Evolutionary conservation across 2,113 vertebrate species (phyloP), one percentile per base, ranked within the genome.

Genomic region (Lonchura striata): DNA sequence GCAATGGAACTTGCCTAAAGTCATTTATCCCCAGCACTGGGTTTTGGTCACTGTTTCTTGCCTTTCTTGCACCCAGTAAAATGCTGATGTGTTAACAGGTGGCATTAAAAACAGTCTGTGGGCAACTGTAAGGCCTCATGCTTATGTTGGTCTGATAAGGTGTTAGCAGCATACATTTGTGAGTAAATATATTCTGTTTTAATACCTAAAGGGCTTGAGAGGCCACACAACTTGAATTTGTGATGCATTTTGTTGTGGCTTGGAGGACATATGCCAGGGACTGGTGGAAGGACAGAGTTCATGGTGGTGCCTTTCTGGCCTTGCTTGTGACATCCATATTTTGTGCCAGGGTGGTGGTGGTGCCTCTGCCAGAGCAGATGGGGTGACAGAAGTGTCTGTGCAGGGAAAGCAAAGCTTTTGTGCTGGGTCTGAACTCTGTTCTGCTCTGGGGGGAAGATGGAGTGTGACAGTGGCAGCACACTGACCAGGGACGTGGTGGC

Each of bases 191-290:
- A 4, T 49, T n/a, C 28, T 86, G 22, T 10, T 81, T 63, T 4
- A 57, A 27, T 44, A 13, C 52, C 54, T 23, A 5, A 42, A 72
- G 18, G 18, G 44, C 33, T 3, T 33, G 7, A 53, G 59, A n/a
- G 9, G 15, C 8, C 57, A 0, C 9, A n/a, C n/a, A 18, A 8
- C 23, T 42, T 37, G 53, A 27, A 8, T 65, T 37, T 28, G 23
- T 5, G 21, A 27, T 11, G 39, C 11, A 2, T 2, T 66, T 76
- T 53, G 27, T 33, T n/a, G 15, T 35, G 44, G 3, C 5, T 3
- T 18, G 7, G 33, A 50, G 82, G 52, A 9, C 16, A 3, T 4
- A 2, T 5, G 0, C 0, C 12, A 1, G 56, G 42, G 76, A 44
- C 4, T 9, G 12, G 22, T 4, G 60, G 49, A 23, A 71, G 72